Evolutionary conservation across 2,888 invertebrate genomes (phyloP).

Genomic region (Zeuzera pyrina): DNA sequence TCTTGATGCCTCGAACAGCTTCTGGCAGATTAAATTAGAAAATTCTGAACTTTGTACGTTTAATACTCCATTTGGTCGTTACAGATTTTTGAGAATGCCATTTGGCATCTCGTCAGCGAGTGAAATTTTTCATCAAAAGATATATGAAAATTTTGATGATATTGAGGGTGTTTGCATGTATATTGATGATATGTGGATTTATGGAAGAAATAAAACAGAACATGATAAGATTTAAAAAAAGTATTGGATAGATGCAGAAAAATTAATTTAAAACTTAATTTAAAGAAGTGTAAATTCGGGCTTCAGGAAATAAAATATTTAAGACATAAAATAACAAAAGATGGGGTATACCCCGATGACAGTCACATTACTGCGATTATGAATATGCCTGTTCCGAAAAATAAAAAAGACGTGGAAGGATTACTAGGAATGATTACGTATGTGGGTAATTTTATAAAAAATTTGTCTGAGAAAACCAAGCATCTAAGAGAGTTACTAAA

Average conservation of each 20-base stretch:
- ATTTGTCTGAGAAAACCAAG: constrained; percentile 1
- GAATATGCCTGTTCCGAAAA: constrained; percentile 5
- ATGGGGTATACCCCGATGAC: constrained; percentile 3
- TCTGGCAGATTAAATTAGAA: constrained; percentile 14
- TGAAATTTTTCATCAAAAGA: constrained; percentile 16
- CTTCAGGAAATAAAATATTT: constrained; percentile 1
- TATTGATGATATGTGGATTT: constrained; percentile 8
- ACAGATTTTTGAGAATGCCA: constrained; percentile 17
- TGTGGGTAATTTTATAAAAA: constrained; percentile 3
- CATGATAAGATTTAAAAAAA: constrained; percentile 4
- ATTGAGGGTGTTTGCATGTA: constrained; percentile 3
- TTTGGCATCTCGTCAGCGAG: constrained; percentile 18
- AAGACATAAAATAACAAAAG: constrained; percentile 2
- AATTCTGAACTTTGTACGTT: constrained; percentile 17
- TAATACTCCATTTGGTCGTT: constrained; percentile 18
- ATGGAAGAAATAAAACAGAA: constrained; percentile 2
- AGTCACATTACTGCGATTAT: constrained; percentile 4
- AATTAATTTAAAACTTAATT: constrained; percentile 4
- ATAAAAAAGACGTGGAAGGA: constrained; percentile 3
- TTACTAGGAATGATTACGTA: constrained; percentile 5
- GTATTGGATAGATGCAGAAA: constrained; percentile 4
- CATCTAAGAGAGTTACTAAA: constrained; percentile 4
- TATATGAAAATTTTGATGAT: constrained; percentile 5
- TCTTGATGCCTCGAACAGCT: constrained; percentile 14
- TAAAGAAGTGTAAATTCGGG: constrained; percentile 1